Evolutionary conservation across 2,888 invertebrate genomes (phyloP), one percentile per base, ranked within the genome.

Genomic region (Megalurothrips usitatus): DNA sequence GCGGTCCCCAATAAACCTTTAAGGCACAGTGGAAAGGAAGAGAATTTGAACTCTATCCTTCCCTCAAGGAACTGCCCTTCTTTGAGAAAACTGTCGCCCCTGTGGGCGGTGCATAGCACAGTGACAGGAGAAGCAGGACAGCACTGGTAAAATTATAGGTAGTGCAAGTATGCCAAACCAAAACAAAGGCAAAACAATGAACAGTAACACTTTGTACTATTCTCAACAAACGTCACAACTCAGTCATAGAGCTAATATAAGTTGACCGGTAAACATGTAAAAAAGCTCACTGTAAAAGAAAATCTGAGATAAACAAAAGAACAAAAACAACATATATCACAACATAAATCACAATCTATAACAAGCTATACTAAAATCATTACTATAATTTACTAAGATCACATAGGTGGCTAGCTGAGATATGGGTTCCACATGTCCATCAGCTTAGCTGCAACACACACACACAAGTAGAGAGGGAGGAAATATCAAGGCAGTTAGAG

Each of bases 331-430:
- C 68, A 75, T 26, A 75, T 75, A 75, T 75, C 68, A 75, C 68
- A 75, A 75, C 68, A 75, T 23, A 75, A 75, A 75, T 75, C 68
- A 75, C 68, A 75, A 75, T 75, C 68, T 75, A 75, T 75, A 75
- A 75, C 68, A 75, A 75, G 68, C 68, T 75, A 75, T 75, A 23
- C n/a, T 75, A 75, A 75, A 75, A 75, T 75, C 68, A 75, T 75
- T 75, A n/a, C 68, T 75, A 75, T 75, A 9, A 75, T 75, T 75
- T 23, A 75, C 68, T 75, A 75, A 26, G 68, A 75, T 75, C 68
- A 75, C 68, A 75, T 75, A 26, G 68, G 68, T 75, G 68, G 68
- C 68, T 75, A 75, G 68, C 68, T 75, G 68, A 75, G 68, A 75
- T 75, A 75, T 75, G 26, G 68, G 23, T 75, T 75, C 68, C 68